Evolutionary conservation across 2,797 vertebrate species (phyloP).

Genomic region (Pseudomugil tenellus): DNA sequence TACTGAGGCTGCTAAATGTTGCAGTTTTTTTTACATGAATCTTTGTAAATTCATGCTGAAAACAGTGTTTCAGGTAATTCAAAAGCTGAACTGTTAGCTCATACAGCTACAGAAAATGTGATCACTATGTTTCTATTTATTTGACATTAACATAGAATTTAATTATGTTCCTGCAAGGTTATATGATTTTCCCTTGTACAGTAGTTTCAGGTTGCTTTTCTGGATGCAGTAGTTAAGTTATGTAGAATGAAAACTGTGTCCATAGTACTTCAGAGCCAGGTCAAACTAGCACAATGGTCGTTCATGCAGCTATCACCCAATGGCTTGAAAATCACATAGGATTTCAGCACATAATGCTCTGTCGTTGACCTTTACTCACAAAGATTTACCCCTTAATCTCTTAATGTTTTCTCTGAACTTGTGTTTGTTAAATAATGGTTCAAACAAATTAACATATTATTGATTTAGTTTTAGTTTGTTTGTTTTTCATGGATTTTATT

Average conservation of each 20-base stretch:
- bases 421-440: not conserved
- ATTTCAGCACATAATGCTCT: not conserved
- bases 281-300: not conserved
- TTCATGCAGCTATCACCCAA: too few species aligned
- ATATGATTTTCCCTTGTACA: not conserved
- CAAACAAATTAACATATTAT: not conserved
- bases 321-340: not conserved
- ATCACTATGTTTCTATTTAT: not conserved
- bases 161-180: not conserved
- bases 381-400: not conserved
- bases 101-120: not conserved
- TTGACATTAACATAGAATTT: not conserved
- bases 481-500: too few species aligned
- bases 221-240: not conserved
- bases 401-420: not conserved
- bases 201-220: not conserved
- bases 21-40: too few species aligned
- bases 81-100: not conserved
- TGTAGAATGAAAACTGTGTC: not conserved
- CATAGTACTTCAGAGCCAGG: not conserved
- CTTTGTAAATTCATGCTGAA: not conserved
- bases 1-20: too few species aligned
- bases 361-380: not conserved
- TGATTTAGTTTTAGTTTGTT: not conserved
- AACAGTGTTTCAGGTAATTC: not conserved